Percentiles rank a stretch among this genome's conserved stretches.
phyloP scores from a whole-genome alignment of 2,113 vertebrate species.

The Panthera leo region DNA sequence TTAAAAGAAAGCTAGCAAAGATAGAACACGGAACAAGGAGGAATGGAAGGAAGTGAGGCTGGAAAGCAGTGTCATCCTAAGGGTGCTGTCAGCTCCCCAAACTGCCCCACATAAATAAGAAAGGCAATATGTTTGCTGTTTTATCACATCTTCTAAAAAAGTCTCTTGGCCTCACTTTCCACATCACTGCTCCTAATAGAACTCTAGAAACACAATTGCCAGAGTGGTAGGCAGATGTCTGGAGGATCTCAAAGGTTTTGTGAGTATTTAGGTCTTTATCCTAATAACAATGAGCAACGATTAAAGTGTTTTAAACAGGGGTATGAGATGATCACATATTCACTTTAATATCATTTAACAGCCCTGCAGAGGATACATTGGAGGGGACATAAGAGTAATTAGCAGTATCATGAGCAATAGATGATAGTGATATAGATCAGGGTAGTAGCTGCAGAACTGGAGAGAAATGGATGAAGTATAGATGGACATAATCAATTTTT shows the following conservation, averaged over 20 bases:
- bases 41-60: not conserved
- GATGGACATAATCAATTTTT: not conserved
- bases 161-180: not conserved
- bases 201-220: not conserved
- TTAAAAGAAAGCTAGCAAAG: not conserved
- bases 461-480: not conserved
- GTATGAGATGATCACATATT: not conserved
- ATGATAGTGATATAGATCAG: not conserved
- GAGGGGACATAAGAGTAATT: not conserved
- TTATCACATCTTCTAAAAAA: not conserved
- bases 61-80: not conserved
- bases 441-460: too few relatives aligned
- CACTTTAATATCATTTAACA: not conserved
- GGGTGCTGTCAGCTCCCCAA: too few relatives aligned
- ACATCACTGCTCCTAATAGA: not conserved
- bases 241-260: not conserved
- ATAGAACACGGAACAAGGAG: not conserved
- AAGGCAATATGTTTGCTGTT: not conserved
- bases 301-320: not conserved
- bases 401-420: not conserved
- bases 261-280: not conserved
- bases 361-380: not conserved
- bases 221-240: not conserved
- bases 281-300: not conserved
- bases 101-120: not conserved